Base-by-base conservation (phyloP, 2,888 invertebrate species). In the Craniophora ligustri region DNA sequence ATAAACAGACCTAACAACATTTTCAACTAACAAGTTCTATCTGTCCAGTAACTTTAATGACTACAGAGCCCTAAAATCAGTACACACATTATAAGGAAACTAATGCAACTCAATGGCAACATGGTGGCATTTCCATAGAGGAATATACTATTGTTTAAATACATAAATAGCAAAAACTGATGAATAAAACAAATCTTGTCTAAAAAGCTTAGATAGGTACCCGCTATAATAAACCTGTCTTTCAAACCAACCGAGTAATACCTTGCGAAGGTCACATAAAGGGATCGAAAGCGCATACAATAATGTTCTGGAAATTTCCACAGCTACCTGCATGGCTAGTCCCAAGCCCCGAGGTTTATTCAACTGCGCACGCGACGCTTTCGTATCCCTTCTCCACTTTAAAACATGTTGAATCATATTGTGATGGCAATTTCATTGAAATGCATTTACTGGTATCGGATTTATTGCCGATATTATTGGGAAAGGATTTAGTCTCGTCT, bases 301-400 rank as follows among this genome's bases (percentile, higher is more conserved):
- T 15, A 41, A 19, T 18, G 21, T 58, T 69, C 72, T 70, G 47
- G 72, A 72, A 70, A 32, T 32, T 60, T 72, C 69, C 38, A 68
- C 19, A n/a, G 39, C 63, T 64, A 64, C 67, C 67, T 67, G 67
- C 54, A 19, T 35, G 26, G 14, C 14, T 8, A 11, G 18, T 18
- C 14, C 18, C 31, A 6, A 11, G 18, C 13, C 14, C 18, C 31
- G 10, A 13, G 32, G 62, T 67, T 53, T 30, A 54, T 48, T 60
- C 63, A 35, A 54, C 54, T 23, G 51, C 57, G 57, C 16, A 7
- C 10, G 48, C 61, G 38, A 1, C 18, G 31, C 10, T 13, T 32
- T 15, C 18, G 39, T 31, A 34, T 26, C 30, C 34, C 40, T 44
- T 28, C 44, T 38, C 40, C 32, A 44, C 46, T 53, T 47, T 63